A percentile compares a stretch with the other conserved stretches of the same genome.
Evolutionary conservation across 2,888 invertebrate species (phyloP).

Genomic region (Rhabditophanes sp.): DNA sequence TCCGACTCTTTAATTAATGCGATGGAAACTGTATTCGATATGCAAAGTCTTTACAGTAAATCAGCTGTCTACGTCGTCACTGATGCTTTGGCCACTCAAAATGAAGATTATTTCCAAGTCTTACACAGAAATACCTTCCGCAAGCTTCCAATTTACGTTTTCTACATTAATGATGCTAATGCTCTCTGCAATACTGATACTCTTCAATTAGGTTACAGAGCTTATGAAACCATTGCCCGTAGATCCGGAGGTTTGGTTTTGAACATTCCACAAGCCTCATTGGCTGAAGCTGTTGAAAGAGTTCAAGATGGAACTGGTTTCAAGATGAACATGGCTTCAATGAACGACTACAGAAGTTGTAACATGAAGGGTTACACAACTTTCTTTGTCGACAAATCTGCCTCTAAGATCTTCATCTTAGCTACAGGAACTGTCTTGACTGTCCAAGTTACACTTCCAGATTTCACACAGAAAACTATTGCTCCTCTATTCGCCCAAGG

Average conservation of each 20-base stretch:
- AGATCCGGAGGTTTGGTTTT: slow-evolving; percentile 20
- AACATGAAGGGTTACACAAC: slow-evolving; percentile 7
- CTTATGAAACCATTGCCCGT: slow-evolving; percentile 13
- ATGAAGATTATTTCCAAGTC: slow-evolving; percentile 17
- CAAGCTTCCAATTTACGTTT: slow-evolving; percentile 21
- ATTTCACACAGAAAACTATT: slow-evolving; percentile 5
- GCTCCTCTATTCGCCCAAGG: slow-evolving; percentile 1
- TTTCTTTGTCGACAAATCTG: slow-evolving; percentile 22
- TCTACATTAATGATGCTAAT: slow-evolving; percentile 12
- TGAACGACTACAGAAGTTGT: slow-evolving; percentile 10
- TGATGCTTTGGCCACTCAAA: slow-evolving; percentile 21
- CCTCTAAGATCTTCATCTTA: slow-evolving; percentile 17
- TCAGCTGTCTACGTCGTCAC: slow-evolving; percentile 30
- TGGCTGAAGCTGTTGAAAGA: too few relatives aligned
- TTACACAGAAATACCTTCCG: slow-evolving; percentile 18
- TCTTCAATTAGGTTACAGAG: slow-evolving; percentile 17
- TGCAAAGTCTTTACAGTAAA: slow-evolving; percentile 8
- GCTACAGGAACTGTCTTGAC: slow-evolving; percentile 20
- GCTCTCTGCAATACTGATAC: slow-evolving; percentile 14
- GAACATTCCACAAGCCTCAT: slow-evolving; percentile 2
- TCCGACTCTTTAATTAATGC: slow-evolving; percentile 6
- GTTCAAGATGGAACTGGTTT: too few relatives aligned
- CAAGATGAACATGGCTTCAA: slow-evolving; percentile 4
- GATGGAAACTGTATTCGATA: slow-evolving; percentile 6
- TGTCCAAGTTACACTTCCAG: slow-evolving; percentile 13